Evolutionary conservation across 2,113 vertebrate species (phyloP).

Genomic region (Triplophysa siluroides): DNA sequence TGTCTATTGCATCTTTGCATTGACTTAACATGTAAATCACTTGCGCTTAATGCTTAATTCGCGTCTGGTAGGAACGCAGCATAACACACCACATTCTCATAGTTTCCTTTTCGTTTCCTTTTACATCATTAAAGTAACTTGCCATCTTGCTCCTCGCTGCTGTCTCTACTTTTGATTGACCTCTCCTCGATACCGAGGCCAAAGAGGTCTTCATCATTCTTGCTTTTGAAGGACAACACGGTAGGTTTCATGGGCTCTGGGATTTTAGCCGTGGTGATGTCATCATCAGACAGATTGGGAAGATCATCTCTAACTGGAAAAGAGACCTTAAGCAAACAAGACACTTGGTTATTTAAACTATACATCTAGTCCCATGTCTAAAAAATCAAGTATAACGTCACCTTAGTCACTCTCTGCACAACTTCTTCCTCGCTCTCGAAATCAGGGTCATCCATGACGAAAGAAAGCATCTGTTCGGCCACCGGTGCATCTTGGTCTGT

Average conservation of each 20-base stretch:
- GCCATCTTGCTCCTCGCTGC: constrained; percentile 85
- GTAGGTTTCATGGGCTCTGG: constrained; percentile 69
- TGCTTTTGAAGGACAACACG: constrained; percentile 78
- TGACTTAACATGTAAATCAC: too few relatives aligned
- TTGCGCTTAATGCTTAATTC: too few relatives aligned
- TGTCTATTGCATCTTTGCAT: too few relatives aligned
- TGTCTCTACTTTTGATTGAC: constrained; percentile 71
- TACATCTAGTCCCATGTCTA: neutral
- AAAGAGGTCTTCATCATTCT: constrained; percentile 85
- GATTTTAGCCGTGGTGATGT: constrained; percentile 63
- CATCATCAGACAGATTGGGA: constrained; percentile 87
- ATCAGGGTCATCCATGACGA: constrained; percentile 95
- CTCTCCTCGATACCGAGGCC: constrained; percentile 84
- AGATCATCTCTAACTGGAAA: constrained; percentile 85
- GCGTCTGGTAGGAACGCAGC: too few relatives aligned
- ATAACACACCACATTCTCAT: too few relatives aligned
- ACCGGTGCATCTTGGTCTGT: constrained; percentile 85
- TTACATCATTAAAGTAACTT: constrained; percentile 39
- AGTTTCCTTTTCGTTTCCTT: too few relatives aligned
- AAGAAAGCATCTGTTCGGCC: constrained; percentile 93
- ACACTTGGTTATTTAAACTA: neutral
- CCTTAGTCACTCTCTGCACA: constrained; percentile 72
- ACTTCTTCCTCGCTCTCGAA: constrained; percentile 90
- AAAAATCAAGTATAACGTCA: neutral
- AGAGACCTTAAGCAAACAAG: constrained; percentile 67